Conservation (phyloP, 2,888 invertebrate species). For the Melinopterus prodromus region DNA sequence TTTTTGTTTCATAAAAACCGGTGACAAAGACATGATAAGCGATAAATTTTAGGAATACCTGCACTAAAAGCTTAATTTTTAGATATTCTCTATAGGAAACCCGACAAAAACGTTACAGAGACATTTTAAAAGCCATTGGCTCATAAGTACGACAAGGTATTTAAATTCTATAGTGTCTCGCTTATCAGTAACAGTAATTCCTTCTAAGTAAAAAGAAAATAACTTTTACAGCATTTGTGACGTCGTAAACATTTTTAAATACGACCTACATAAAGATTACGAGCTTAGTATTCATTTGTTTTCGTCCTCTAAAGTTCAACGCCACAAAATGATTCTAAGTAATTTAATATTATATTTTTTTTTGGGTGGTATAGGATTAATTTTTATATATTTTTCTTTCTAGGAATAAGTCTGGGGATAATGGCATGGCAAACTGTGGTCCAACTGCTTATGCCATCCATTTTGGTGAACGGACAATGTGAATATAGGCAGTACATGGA, state of each 20-base stretch:
- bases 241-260: neutral
- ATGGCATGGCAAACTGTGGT: constrained; percentile 43
- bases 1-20: too few relatives aligned
- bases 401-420: constrained; percentile 30
- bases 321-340: neutral
- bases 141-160: neutral
- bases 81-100: neutral
- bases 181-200: neutral
- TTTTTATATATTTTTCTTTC: constrained; percentile 26
- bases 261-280: constrained; percentile 6
- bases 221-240: neutral
- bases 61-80: neutral
- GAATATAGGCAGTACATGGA: constrained; percentile 59
- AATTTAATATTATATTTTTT: neutral
- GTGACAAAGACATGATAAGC: too few relatives aligned
- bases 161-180: neutral
- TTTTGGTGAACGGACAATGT: constrained; percentile 58
- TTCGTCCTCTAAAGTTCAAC: neutral
- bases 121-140: neutral
- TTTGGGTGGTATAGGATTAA: too few relatives aligned
- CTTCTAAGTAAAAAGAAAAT: neutral
- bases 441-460: constrained; percentile 51
- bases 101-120: neutral
- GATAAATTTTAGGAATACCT: neutral
- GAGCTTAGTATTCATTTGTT: neutral